Conservation (phyloP, 1,140 invertebrate species). For the Diachasma alloeum region DNA sequence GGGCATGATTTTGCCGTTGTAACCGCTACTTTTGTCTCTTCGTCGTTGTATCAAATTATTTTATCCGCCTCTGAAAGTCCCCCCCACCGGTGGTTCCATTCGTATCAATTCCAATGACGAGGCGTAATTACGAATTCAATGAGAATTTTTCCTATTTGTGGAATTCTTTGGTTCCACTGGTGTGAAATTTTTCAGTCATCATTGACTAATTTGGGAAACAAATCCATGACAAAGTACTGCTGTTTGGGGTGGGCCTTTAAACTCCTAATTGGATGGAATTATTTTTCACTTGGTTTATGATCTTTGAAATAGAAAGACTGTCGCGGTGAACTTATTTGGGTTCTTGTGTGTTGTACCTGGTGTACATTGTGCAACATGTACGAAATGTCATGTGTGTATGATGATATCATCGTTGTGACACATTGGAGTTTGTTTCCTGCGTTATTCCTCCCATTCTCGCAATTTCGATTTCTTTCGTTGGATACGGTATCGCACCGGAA, state of each 20-base stretch:
- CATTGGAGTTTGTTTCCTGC: not conserved
- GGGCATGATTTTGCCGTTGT: constrained; percentile 9
- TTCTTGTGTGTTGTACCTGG: not conserved
- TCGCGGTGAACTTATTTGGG: not conserved
- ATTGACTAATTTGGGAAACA: not conserved
- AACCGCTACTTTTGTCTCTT: constrained; percentile 21
- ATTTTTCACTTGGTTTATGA: not conserved
- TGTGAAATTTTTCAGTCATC: not conserved
- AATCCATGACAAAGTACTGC: not conserved
- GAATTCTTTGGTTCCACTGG: not conserved
- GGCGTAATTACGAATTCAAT: constrained; percentile 27
- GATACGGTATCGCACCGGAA: not conserved
- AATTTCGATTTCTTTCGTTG: not conserved
- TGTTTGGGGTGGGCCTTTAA: no score
- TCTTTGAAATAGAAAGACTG: not conserved
- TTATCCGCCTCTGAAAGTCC: constrained; percentile 1
- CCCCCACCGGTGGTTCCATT: not conserved
- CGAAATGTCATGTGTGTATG: constrained; percentile 13
- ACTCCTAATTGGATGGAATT: not conserved
- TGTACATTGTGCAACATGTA: not conserved
- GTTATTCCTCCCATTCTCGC: not conserved
- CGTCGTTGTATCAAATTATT: not conserved
- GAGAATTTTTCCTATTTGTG: not conserved
- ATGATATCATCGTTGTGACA: constrained; percentile 16
- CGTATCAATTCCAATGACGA: constrained; percentile 17